Base-by-base conservation (phyloP, 2,113 vertebrate species). In the Casuarius casuarius region DNA sequence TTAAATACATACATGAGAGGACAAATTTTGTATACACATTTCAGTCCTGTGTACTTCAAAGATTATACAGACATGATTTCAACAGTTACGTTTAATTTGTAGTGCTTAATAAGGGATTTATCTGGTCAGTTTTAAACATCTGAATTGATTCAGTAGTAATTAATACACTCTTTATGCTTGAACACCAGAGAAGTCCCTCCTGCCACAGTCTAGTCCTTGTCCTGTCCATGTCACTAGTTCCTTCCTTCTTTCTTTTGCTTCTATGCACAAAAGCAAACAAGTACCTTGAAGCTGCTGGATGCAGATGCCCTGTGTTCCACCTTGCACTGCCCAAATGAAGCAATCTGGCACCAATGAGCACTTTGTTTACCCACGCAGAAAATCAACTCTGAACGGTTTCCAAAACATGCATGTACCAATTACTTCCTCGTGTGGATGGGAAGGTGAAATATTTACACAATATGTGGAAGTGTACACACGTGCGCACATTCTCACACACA, bases 401-500 rank as follows among this genome's bases (percentile, higher is more conserved):
- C 94, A 96, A 95, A 96, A 95, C 92, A 90, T 97, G 90, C 82
- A 95, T 94, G 89, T 95, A 92, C 79, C 93, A 94, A 72, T 97
- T 97, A 91, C 83, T 94, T 95, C 85, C 87, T 93, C 71, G 52
- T 88, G 89, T 93, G 94, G 89, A 85, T 90, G 92, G 85, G 89
- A 93, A 96, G 92, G 94, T 68, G 94, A 95, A 95, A 90, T 87
- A 90, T 94, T 95, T 95, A 77, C 87, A 93, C 81, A 94, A 85
- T 42, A 66, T 10, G 46, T 56, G 76, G 3, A 88, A 25, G 80
- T 38, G 49, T 66, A 72, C 80, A 19, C 49, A 5, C 63, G 61
- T 31, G 82, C 9, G 0, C n/a, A 12, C n/a, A 3, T 1, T 3
- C 5, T 2, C 65, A 12, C 0, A 0, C 31, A 18, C 66, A 33